Evolutionary conservation across 1,140 invertebrate genomes (phyloP), one percentile per base, ranked within the genome.

Genomic region (Acromyrmex charruanus): DNA sequence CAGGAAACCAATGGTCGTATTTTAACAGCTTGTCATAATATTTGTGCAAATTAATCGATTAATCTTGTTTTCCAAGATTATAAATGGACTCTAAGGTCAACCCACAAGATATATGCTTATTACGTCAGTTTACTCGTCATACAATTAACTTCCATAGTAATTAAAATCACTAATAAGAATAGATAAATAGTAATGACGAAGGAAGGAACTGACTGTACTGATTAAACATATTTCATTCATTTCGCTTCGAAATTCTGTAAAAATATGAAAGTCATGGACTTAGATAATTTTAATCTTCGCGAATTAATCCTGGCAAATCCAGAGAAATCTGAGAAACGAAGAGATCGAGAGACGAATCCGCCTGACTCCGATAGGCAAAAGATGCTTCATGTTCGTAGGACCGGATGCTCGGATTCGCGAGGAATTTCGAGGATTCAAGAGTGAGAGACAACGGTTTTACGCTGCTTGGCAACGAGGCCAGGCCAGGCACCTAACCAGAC

Each of bases 391-490:
- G 21, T 49, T 25, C 10, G 35, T 58, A 10, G 35, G 18, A 59
- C 21, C 35, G 35, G 49, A 18, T 44, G 77, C 28, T 51, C 61
- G 44, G 59, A 21, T 18, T 69, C 21, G 35, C 25, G 44, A 61
- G 59, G 71, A 88, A 90, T 90, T 85, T 90, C 75, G 77, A 63
- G 77, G 65, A 82, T 86, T 51, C 35, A 39, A 21, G 69, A 72
- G 69, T 61, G 58, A 69, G 18, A 66, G 80, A 88, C 79, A 87
- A 90, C 87, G 89, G 55, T 86, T 88, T 86, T 89, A 84, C 72
- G 91, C 90, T 92, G 90, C 91, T 87, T 89, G 72, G 90, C 91
- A 93, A 92, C 92, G 87, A 88, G 91, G 88, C 91, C 91, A 88
- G 91, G 88, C 91, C 91, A 87, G 88, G 89, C 87, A 90, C 68